These are phyloP conservation scores for Pogonocherus hispidulus DNA, from an alignment of 2,888 invertebrate genomes.

Conservation along the genomic window DNA sequence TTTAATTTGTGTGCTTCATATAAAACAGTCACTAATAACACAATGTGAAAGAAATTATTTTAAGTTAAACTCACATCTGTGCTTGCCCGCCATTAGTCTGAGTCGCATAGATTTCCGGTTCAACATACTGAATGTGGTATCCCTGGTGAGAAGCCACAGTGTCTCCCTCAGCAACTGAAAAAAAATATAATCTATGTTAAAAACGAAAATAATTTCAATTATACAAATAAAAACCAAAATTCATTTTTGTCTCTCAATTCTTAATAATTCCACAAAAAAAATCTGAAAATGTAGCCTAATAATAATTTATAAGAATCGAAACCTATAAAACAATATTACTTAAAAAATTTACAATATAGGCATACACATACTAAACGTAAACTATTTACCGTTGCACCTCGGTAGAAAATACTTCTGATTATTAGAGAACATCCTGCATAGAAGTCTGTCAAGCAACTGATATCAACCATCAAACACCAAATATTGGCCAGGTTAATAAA, in stretches of 20 bases:
- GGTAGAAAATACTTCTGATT: conserved; percentile 38
- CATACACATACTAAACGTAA: conserved; percentile 9
- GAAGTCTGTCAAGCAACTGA: conserved; percentile 13
- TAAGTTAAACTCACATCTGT: conserved; percentile 71
- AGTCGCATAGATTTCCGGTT: conserved; percentile 77
- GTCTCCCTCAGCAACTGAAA: conserved; percentile 71
- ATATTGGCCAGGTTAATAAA: conserved; percentile 40
- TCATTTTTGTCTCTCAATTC: no score
- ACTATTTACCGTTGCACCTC: conserved; percentile 33
- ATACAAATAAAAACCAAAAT: no score
- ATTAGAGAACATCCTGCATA: conserved; percentile 42
- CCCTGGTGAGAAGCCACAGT: conserved; percentile 73
- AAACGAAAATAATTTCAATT: no score
- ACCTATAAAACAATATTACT: no score
- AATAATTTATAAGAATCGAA: no score
- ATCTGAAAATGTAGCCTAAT: no score
- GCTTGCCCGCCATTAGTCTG: conserved; percentile 72
- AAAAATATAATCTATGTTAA: conserved; percentile 20
- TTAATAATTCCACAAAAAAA: no score
- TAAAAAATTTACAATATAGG: no score
- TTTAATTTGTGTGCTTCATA: no score
- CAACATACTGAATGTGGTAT: conserved; percentile 84
- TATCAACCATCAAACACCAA: conserved; percentile 24
- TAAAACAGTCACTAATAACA: no score
- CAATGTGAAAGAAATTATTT: neutral